Evolutionary conservation across 2,113 vertebrate species (phyloP), one percentile per base, ranked within the genome.

Genomic region (Talpa occidentalis): DNA sequence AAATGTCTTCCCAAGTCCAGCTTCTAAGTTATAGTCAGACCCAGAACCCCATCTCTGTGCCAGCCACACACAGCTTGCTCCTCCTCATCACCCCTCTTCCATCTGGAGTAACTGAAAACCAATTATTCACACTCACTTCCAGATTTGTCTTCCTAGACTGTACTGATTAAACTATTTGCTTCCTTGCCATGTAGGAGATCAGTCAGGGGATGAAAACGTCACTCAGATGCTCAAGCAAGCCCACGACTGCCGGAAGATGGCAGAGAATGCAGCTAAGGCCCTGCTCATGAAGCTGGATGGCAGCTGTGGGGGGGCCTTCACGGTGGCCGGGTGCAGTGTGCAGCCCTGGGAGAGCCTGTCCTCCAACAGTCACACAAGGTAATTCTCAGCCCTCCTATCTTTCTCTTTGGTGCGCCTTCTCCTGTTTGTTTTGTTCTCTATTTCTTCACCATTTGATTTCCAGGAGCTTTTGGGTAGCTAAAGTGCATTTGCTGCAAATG

Each of bases 331-430:
- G 62, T 99, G 98, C 74, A 98, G 97, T 0, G 97, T 98, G 30
- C 99, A 99, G 93, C 99, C 99, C 42, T 99, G 99, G 99, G 99
- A 99, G 97, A 99, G 99, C 92, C 98, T 99, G 30, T 99, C 99
- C 12, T 99, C 99, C 93, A 99, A 99, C 97, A 99, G 99, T 97
- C 99, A 99, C 92, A 99, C 99, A 84, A 99, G 99, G 99, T 99
- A 98, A 97, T 5, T 19, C 28, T 54, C 54, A 56, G 54, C 28
- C 28, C 26, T 62, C 12, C 17, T n/a, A 3, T 30, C 49, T 90
- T 81, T 86, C 83, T 66, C 6, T 47, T 30, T 17, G 40, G 4
- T 66, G 19, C 30, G 17, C 21, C 28, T 76, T 85, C 10, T 42
- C 26, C 19, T 30, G 6, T 22, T 32, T 30, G 5, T 60, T 82